A percentile compares a stretch with the other conserved stretches of the same genome.
phyloP scores from a whole-genome alignment of 2,888 invertebrate species.

The Nemotelus pantherinus region DNA sequence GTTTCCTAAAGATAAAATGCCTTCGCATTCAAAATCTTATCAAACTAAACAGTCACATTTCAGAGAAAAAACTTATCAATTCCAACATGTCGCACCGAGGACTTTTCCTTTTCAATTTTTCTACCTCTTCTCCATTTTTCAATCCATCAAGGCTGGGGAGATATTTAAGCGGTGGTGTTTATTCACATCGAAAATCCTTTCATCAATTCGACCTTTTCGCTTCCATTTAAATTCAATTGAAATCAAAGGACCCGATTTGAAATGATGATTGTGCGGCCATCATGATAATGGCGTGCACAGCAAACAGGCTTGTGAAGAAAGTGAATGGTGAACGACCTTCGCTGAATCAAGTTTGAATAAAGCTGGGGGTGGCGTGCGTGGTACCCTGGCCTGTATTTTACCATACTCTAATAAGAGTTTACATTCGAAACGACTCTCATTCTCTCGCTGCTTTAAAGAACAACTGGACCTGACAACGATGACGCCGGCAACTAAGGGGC shows the following conservation, averaged over 20 bases:
- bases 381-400: not conserved
- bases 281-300: conserved; percentile 18
- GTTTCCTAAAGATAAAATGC: too few species aligned
- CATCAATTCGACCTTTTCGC: conserved; percentile 43
- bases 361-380: not conserved
- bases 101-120: conserved; percentile 18
- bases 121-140: conserved; percentile 25
- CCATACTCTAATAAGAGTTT: not conserved
- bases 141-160: conserved; percentile 16
- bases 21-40: not conserved
- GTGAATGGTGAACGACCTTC: conserved; percentile 22
- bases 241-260: conserved; percentile 42
- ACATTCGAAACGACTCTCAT: conserved; percentile 1
- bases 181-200: conserved; percentile 29
- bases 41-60: conserved; percentile 29
- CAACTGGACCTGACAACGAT: not conserved
- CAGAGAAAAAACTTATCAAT: conserved; percentile 25
- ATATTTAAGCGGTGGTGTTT: not conserved
- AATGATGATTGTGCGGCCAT: conserved; percentile 41
- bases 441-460: not conserved
- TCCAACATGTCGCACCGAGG: conserved; percentile 16
- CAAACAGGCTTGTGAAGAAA: not conserved
- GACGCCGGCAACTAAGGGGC: not conserved
- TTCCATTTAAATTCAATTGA: conserved; percentile 46
- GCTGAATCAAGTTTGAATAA: not conserved